Conservation (phyloP, 2,113 vertebrate species). For the Nothoprocta perdicaria region DNA sequence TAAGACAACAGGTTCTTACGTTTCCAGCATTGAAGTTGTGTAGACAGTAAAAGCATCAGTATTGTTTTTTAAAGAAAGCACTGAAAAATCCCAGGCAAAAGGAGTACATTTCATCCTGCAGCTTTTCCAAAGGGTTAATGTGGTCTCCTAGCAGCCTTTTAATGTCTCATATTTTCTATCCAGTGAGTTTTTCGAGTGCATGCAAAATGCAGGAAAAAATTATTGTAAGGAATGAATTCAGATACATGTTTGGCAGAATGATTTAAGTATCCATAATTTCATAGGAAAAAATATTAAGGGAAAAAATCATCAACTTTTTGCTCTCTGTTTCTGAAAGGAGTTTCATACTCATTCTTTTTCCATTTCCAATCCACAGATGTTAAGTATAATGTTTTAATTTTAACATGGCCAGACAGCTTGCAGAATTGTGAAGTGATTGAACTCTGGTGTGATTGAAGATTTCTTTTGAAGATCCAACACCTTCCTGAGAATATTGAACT, state of each 20-base stretch:
- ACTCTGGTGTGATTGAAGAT: conserved; percentile 4
- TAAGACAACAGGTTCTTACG: not conserved
- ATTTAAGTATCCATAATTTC: not conserved
- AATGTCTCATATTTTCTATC: not conserved
- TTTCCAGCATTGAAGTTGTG: not conserved
- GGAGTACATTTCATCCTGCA: not conserved
- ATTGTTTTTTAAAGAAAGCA: not conserved
- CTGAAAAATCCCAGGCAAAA: not conserved
- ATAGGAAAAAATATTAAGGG: not conserved
- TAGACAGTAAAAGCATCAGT: not conserved
- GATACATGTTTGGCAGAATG: not conserved
- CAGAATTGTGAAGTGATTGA: conserved; percentile 37
- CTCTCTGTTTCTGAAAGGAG: conserved; percentile 3
- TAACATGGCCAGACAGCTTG: conserved; percentile 10
- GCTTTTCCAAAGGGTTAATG: not conserved
- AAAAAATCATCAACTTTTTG: conserved; percentile 3
- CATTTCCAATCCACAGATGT: not conserved
- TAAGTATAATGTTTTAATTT: conserved; percentile 13
- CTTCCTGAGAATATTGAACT: conserved; percentile 45
- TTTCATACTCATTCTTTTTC: conserved; percentile 3
- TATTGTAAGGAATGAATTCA: not conserved
- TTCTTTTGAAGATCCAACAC: conserved; percentile 49
- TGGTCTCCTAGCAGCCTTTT: not conserved
- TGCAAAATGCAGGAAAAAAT: not conserved
- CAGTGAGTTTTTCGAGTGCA: not conserved